Base-by-base conservation (phyloP, 2,888 invertebrate genomes). In the Platynereis dumerilii region DNA sequence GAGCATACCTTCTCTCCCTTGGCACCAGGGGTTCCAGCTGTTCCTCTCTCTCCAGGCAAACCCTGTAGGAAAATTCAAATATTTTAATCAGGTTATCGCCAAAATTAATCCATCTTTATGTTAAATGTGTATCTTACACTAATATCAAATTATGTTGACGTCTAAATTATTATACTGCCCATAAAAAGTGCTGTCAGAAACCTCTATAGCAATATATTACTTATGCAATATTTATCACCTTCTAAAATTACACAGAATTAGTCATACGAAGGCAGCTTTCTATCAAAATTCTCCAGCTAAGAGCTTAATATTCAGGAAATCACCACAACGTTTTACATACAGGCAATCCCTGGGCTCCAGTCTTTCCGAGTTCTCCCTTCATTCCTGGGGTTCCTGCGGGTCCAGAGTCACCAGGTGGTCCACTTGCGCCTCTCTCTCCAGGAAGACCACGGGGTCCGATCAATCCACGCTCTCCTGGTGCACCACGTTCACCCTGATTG, bases 341-440 rank as follows among this genome's bases (percentile, higher is more conserved):
- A 2, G 27, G 34, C 27, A 65, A 22, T 0, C 68, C 68, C 29
- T 52, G 58, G 17, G 55, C 7, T 39, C 68, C 68, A 3, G 54
- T 20, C 10, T 61, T 17, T 12, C 68, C 68, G 28, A 22, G n/a
- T 42, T 68, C 68, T 59, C 70, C 70, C 27, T 57, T 60, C 10
- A 20, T 44, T 20, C 70, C 70, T 12, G 62, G 65, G 24, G 27
- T 29, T 24, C 67, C 62, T 12, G 53, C 26, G 15, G 44, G 52
- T 28, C 69, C 74, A 1, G 64, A 54, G n/a, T 55, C 58, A 12
- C 72, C 72, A 12, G 55, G 63, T 20, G 54, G 56, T 20, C 72
- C 71, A 24, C 29, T 29, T 0, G 59, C 22, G 3, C 68, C 68
- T 15, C 59, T 27, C 53, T 68, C 68, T 29, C 68, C 68, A 3